Base-by-base conservation (phyloP, 2,888 invertebrate genomes). In the Acanthopleura granulata region DNA sequence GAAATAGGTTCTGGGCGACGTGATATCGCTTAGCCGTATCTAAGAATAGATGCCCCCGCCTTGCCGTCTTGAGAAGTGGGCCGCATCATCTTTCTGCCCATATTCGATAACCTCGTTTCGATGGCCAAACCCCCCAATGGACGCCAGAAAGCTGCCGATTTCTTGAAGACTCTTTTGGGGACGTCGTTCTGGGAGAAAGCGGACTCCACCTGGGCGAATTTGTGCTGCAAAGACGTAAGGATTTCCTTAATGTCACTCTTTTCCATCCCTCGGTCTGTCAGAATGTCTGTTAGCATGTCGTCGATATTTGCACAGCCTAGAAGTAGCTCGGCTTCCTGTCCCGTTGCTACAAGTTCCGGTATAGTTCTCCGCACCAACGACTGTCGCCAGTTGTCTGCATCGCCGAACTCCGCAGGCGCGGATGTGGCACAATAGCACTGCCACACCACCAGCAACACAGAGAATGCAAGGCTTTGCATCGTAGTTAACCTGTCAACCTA, bases 141-240 rank as follows among this genome's bases (percentile, higher is more conserved):
- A 57, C 57, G 57, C 57, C 57, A 57, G 57, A 57, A 57, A 57
- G 57, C 57, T n/a, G 57, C 57, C 1, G 57, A 57, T 57, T 57
- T 57, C 57, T 57, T 57, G 22, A 57, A 57, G 22, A 57, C 57
- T 57, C 57, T 3, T 22, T 22, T 57, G 1, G 57, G 57, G 6
- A 57, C 6, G 57, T 18, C 22, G n/a, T 6, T 22, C 18, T 57
- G n/a, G 6, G 18, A 4, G n/a, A 57, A n/a, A n/a, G n/a, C 57
- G 57, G 57, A n/a, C 22, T 57, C 57, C 12, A 57, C 12, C 57
- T 57, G 57, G 22, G 57, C 57, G 22, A 57, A 57, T 22, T 57
- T 57, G 22, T 57, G 57, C 12, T 57, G 57, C 18, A 57, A 22
- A 4, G 57, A 57, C 6, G 57, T 57, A 57, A 57, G 57, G 22